Conservation (phyloP, 2,113 vertebrate genomes). For the Salvelinus alpinus region DNA sequence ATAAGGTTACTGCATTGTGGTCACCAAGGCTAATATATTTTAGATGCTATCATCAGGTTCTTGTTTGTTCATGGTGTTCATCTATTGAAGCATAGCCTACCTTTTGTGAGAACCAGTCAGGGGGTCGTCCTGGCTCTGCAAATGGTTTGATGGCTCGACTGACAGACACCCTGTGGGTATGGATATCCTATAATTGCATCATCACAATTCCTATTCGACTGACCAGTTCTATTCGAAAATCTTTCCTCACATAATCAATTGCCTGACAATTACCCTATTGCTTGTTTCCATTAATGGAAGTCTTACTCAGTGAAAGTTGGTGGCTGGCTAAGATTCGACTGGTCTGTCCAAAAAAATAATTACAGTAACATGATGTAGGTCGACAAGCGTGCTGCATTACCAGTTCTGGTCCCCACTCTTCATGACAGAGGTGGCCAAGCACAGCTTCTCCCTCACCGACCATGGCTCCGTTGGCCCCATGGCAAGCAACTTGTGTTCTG, state of each 20-base stretch:
- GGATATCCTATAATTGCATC: not conserved
- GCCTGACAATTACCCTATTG: not conserved
- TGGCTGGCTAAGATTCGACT: not conserved
- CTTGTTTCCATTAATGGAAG: too few relatives aligned
- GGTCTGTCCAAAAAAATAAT: not conserved
- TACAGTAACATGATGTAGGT: not conserved
- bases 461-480: slow-evolving; percentile 92
- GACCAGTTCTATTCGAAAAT: not conserved
- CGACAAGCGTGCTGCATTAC: slow-evolving; percentile 61
- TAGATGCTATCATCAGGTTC: not conserved
- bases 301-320: too few relatives aligned
- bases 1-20: not conserved
- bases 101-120: slow-evolving; percentile 91
- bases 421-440: slow-evolving; percentile 96
- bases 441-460: slow-evolving; percentile 95
- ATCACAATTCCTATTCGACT: not conserved
- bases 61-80: not conserved
- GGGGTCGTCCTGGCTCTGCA: slow-evolving; percentile 91
- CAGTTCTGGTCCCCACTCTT: slow-evolving; percentile 98
- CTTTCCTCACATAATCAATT: not conserved
- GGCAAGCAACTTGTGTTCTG: slow-evolving; percentile 92
- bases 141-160: slow-evolving; percentile 96
- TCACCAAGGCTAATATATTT: not conserved
- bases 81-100: slow-evolving; percentile 29
- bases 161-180: slow-evolving; percentile 85